Evolutionary conservation across 2,113 vertebrate genomes (phyloP), one percentile per base, ranked within the genome.

Genomic region (Theristicus caerulescens): DNA sequence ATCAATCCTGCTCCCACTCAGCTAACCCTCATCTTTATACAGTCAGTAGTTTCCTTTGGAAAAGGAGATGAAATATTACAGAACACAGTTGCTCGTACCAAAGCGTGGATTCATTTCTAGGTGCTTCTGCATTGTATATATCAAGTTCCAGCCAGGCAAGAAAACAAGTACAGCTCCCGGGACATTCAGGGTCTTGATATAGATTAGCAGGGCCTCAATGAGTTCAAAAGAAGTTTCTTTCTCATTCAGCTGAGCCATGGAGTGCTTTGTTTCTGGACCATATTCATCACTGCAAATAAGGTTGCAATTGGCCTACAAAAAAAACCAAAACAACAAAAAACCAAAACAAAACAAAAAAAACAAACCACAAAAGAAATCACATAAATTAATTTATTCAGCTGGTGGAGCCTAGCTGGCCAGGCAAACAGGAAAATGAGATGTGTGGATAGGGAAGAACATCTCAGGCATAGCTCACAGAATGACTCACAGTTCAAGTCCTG

Each of bases 61-160:
- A 90, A 81, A 90, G 27, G 26, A 34, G 25, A 57, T 32, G 4
- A 62, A 86, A 29, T 5, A 27, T 3, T 81, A 87, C 6, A 79
- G 54, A 91, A 74, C 9, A 72, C 11, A 90, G 64, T 10, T 82
- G 69, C 29, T 80, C 85, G 47, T 98, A 99, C 99, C 98, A n/a
- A 99, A 99, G 97, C 99, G 98, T 2, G 99, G 97, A 96, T 98
- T 99, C 98, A 97, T 98, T 98, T 99, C 99, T 91, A 99, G 98
- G 97, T 99, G 99, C 83, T 99, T 99, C 98, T 99, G 99, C 99
- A 99, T 99, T 57, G 99, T 99, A 64, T 98, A 99, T 94, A 99
- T 99, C 95, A 99, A 98, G 93, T 99, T 99, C 99, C 99, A 99
- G 87, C 99, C 99, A 38, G 99, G 99, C 79, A 99, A 98, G 97